phyloP scores from a whole-genome alignment of 2,888 invertebrate species.

The Spialia ferax region DNA sequence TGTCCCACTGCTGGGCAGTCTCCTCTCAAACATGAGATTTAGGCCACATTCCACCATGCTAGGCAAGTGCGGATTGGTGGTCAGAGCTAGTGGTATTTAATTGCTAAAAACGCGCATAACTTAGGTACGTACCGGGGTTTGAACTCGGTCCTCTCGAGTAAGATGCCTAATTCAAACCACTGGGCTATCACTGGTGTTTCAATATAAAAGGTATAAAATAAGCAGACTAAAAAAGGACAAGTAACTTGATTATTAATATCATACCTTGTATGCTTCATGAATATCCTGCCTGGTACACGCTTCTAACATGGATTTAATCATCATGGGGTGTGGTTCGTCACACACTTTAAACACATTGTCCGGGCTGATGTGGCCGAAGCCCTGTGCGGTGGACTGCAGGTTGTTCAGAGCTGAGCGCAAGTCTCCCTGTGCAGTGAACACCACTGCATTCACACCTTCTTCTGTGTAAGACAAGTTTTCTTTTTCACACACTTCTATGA shows the following conservation, averaged over 20 bases:
- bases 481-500: conserved; percentile 75
- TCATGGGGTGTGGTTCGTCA: conserved; percentile 98
- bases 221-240: no score
- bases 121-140: no score
- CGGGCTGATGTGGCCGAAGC: conserved; percentile 95
- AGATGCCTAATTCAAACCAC: no score
- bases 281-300: conserved; percentile 93
- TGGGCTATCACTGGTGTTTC: no score
- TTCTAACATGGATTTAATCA: conserved; percentile 96
- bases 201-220: no score
- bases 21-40: no score
- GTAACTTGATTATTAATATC: not conserved
- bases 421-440: conserved; percentile 99
- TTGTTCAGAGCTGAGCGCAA: conserved; percentile 99
- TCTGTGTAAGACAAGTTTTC: conserved; percentile 92
- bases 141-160: no score
- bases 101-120: no score
- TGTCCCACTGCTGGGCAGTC: no score
- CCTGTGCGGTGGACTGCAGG: conserved; percentile 95
- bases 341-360: conserved; percentile 99
- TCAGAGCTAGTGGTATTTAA: no score
- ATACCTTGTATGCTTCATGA: conserved; percentile 92
- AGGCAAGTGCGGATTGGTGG: no score
- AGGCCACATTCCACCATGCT: no score
- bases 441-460: conserved; percentile 97